Percentiles rank a stretch among this genome's conserved stretches.
These are phyloP conservation scores for Lampropteryx suffumata DNA, from an alignment of 2,888 invertebrate genomes.

Conservation along the genomic window DNA sequence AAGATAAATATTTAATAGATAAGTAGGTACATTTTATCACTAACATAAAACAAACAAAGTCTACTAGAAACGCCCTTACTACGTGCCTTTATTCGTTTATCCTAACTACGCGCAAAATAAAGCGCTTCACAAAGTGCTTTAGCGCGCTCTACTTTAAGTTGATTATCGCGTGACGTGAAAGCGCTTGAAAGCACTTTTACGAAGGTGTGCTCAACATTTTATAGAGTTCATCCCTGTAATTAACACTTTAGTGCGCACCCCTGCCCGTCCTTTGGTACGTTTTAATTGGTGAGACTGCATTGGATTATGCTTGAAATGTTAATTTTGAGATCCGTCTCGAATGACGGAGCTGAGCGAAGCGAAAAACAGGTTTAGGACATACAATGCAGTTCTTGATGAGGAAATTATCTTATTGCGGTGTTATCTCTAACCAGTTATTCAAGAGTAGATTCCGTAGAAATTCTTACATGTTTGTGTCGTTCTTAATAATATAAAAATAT, in stretches of 20 bases:
- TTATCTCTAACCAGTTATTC: background rate
- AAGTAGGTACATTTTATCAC: constrained; percentile 14
- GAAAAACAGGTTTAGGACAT: constrained; percentile 1
- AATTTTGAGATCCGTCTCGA: constrained; percentile 15
- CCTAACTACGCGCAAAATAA: constrained; percentile 13
- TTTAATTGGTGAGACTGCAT: constrained; percentile 23
- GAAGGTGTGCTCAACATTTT: constrained; percentile 30
- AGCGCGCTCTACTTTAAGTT: constrained; percentile 16
- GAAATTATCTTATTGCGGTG: constrained; percentile 2
- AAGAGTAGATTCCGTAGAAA: too few relatives aligned
- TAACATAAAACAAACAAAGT: constrained; percentile 24
- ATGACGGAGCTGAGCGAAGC: background rate
- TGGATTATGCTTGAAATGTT: constrained; percentile 14
- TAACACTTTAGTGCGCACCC: constrained; percentile 28
- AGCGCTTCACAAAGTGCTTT: constrained; percentile 10
- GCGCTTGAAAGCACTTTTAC: constrained; percentile 20
- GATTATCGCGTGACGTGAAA: constrained; percentile 19
- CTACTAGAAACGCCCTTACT: constrained; percentile 4
- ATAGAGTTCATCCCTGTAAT: constrained; percentile 31
- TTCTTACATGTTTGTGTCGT: too few relatives aligned
- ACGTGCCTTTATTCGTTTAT: constrained; percentile 19
- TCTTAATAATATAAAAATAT: too few relatives aligned
- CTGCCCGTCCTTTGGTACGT: constrained; percentile 21
- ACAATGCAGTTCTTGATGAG: constrained; percentile 12
- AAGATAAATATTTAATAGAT: constrained; percentile 10